These are phyloP conservation scores for Microcebus griseorufus DNA, from an alignment of 2,113 vertebrate species.

Conservation along the genomic window DNA sequence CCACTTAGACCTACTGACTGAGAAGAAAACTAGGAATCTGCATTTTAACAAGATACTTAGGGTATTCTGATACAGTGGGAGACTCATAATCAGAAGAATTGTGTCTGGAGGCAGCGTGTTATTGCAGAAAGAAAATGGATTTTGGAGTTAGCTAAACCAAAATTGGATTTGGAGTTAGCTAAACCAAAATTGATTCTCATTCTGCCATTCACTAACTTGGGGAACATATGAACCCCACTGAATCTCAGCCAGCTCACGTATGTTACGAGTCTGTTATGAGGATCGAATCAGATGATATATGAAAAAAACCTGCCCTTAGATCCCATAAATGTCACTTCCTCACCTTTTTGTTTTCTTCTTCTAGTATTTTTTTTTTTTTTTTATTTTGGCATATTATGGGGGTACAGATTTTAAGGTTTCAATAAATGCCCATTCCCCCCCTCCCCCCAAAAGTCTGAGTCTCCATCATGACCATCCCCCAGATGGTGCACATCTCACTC, in stretches of 20 bases:
- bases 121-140: neutral
- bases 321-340: neutral
- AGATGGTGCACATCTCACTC: too few species aligned
- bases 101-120: neutral
- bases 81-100: neutral
- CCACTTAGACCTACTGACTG: neutral
- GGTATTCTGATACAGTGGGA: neutral
- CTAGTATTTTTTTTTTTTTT: too few species aligned
- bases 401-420: too few species aligned
- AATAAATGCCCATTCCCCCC: too few species aligned
- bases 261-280: neutral
- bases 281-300: neutral
- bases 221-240: neutral
- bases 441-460: too few species aligned
- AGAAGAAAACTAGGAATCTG: neutral
- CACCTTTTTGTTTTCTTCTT: too few species aligned
- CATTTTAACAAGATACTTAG: neutral
- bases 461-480: too few species aligned
- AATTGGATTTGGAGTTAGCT: neutral
- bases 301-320: neutral
- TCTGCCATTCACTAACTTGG: neutral
- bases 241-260: neutral
- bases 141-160: neutral
- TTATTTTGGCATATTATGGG: too few species aligned
- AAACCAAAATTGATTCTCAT: neutral